Evolutionary conservation across 2,113 vertebrate genomes (phyloP).

Genomic region (Triplophysa rosa): DNA sequence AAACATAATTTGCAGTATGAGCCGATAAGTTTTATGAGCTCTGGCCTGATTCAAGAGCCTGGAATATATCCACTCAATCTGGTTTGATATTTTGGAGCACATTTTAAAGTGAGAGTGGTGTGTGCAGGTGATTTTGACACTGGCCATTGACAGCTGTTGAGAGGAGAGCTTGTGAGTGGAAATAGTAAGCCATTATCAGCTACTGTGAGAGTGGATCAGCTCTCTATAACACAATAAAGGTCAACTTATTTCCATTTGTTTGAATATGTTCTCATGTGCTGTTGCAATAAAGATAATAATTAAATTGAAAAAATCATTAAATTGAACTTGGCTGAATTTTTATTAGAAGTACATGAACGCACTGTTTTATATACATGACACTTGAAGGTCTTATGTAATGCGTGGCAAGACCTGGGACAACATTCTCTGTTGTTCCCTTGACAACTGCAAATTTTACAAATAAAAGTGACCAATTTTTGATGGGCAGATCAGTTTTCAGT

Average conservation of each 20-base stretch:
- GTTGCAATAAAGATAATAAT: neutral
- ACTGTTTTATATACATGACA: neutral
- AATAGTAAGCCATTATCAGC: conserved; percentile 2
- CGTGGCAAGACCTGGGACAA: too few species aligned
- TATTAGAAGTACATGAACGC: neutral
- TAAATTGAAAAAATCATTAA: neutral
- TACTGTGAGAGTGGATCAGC: neutral
- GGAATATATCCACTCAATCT: conserved; percentile 15
- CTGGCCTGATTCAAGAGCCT: conserved; percentile 6
- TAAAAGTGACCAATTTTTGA: too few species aligned
- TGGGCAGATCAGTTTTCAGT: too few species aligned
- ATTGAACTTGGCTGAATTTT: neutral
- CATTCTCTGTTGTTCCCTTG: too few species aligned
- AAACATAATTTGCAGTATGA: neutral
- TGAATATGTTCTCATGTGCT: neutral
- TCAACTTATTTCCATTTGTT: neutral
- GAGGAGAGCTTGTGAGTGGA: conserved; percentile 18
- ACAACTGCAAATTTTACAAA: too few species aligned
- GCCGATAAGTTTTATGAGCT: neutral
- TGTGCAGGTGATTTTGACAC: conserved; percentile 6
- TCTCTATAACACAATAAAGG: conserved; percentile 8
- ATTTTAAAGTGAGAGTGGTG: conserved; percentile 24
- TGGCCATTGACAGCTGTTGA: conserved; percentile 14
- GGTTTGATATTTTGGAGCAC: neutral
- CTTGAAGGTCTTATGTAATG: too few species aligned